These are phyloP conservation scores for Hylomyscus alleni DNA, from an alignment of 2,797 vertebrate genomes.

Conservation along the genomic window DNA sequence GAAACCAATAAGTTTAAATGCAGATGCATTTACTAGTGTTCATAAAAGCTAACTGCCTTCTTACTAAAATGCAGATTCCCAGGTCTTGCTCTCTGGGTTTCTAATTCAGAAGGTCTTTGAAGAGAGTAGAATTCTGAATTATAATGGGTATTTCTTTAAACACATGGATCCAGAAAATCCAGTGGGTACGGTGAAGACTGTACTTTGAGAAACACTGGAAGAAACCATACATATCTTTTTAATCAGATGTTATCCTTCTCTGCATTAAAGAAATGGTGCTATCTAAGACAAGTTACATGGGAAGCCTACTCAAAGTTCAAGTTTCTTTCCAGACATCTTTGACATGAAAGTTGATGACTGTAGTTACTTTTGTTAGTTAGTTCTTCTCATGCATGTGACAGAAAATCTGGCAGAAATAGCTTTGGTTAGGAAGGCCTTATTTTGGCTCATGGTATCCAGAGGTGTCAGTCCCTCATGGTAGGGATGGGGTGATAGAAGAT, in stretches of 20 bases:
- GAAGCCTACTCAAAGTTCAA: conserved; percentile 28
- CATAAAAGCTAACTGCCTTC: neutral
- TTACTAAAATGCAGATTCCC: conserved; percentile 31
- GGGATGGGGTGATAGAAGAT: neutral
- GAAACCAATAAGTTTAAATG: neutral
- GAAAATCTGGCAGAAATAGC: neutral
- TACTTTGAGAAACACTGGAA: neutral
- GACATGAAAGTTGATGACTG: neutral
- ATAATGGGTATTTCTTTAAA: neutral
- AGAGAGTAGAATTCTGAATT: neutral
- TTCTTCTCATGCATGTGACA: neutral
- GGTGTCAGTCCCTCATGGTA: too few relatives aligned
- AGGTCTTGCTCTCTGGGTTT: neutral
- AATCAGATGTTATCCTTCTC: neutral
- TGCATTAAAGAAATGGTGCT: conserved; percentile 38
- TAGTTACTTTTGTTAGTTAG: neutral
- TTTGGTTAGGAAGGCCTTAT: neutral
- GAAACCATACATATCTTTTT: neutral
- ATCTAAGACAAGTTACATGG: neutral
- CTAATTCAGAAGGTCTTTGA: conserved; percentile 12
- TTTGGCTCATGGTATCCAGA: neutral
- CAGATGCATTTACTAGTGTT: neutral
- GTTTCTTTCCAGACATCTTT: neutral
- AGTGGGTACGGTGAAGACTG: neutral
- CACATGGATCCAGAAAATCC: neutral